Evolutionary conservation across 2,797 vertebrate species (phyloP), one percentile per base, ranked within the genome.

Genomic region (Thaleichthys pacificus): DNA sequence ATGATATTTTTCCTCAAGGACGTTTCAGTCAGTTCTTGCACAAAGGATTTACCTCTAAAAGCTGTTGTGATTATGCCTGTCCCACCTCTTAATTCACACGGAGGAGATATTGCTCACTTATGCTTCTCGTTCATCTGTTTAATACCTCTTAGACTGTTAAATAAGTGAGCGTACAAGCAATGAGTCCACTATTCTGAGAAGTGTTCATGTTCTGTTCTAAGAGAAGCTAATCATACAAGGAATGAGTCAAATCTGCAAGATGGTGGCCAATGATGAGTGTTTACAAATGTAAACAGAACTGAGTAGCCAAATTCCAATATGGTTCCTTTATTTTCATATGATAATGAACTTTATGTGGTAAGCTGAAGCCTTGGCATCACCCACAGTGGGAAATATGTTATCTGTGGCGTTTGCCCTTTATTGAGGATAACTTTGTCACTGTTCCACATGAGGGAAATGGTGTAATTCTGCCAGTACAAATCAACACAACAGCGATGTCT

Each of bases 321-420:
- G 42, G 63, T 65, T n/a, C 65, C 78, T 78, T 49, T 70, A 69
- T 77, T 82, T 84, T 77, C 73, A 68, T 21, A 42, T 68, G 19
- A 22, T 82, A 82, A 86, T 85, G 64, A 4, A 42, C 22, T 14
- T 74, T 79, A 81, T 66, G 56, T 54, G 73, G 22, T 82, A 77
- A 69, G 61, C 77, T 76, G 81, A 73, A 84, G 77, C 78, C 67
- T 73, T 42, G 71, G 77, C 80, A 73, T 87, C 82, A 76, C 56
- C 56, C 80, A 82, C 69, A 15, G 88, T 87, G 82, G 80, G 47
- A 32, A 22, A 12, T 57, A 15, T 70, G 78, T 82, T 84, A 82
- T 86, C 82, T 80, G 88, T 87, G 82, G 80, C 73, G 75, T 84
- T 86, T 83, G 76, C 76, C 85, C 80, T 88, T 71, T 87, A 51